Evolutionary conservation across 1,140 invertebrate species (phyloP).

Genomic region (Rhizoglyphus robini): DNA sequence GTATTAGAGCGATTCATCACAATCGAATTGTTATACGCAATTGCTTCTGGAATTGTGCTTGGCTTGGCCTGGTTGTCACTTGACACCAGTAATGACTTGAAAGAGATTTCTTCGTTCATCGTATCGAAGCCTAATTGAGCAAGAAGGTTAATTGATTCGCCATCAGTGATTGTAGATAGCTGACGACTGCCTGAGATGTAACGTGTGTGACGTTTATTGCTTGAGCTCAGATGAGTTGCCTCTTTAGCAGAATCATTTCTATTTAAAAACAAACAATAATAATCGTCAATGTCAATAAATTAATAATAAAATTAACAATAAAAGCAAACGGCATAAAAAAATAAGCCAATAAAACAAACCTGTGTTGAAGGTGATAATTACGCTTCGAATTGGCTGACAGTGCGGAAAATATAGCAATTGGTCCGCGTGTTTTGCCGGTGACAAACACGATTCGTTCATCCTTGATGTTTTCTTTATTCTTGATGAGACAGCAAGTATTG

Average conservation of each 20-base stretch:
- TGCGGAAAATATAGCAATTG: constrained; percentile 65
- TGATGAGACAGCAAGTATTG: neutral
- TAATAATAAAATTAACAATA: neutral
- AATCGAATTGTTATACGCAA: constrained; percentile 2
- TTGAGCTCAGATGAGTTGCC: constrained; percentile 51
- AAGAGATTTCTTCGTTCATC: constrained; percentile 53
- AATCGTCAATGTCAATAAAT: neutral
- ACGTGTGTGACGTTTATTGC: constrained; percentile 58
- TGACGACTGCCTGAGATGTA: constrained; percentile 65
- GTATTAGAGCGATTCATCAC: constrained; percentile 7
- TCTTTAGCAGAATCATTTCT: constrained; percentile 37
- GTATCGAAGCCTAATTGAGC: constrained; percentile 50
- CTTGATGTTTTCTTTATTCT: constrained; percentile 12
- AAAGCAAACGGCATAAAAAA: too few relatives aligned
- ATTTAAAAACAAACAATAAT: neutral
- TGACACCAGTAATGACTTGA: constrained; percentile 5
- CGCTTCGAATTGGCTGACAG: constrained; percentile 33
- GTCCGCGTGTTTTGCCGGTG: constrained; percentile 47
- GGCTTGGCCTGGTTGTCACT: neutral
- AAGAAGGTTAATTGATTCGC: constrained; percentile 63
- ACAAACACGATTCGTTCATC: constrained; percentile 46
- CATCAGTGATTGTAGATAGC: constrained; percentile 65
- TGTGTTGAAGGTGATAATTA: neutral
- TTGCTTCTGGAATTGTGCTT: constrained; percentile 2
- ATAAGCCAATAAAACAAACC: too few relatives aligned